A percentile compares a stretch with the other conserved stretches of the same genome.
phyloP scores from a whole-genome alignment of 2,888 invertebrate species.

The Sinodicranocentrus sp. region DNA sequence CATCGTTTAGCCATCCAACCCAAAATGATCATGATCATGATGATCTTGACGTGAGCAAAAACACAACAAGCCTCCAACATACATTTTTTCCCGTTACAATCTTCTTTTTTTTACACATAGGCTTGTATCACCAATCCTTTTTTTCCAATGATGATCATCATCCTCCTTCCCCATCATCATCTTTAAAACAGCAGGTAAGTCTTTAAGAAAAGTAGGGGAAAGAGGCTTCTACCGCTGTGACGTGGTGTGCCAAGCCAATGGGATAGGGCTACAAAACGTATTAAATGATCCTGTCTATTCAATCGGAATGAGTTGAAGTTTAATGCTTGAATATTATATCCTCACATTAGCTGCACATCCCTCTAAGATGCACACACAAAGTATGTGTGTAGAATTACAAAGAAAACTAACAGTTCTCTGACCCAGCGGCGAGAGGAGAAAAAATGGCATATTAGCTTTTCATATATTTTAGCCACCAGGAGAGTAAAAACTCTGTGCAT shows the following conservation, averaged over 20 bases:
- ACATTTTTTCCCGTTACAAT: slow-evolving; percentile 16
- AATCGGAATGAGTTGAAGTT: slow-evolving; percentile 21
- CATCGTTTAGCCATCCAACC: too few species aligned
- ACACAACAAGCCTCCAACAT: not conserved
- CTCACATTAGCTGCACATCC: not conserved
- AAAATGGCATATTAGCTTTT: not conserved
- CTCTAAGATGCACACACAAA: not conserved
- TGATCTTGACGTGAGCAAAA: not conserved
- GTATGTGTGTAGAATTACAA: not conserved
- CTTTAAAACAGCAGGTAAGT: slow-evolving; percentile 38
- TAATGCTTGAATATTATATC: not conserved
- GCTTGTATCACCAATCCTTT: slow-evolving; percentile 1
- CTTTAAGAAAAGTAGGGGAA: slow-evolving; percentile 36
- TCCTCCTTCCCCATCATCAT: slow-evolving; percentile 19
- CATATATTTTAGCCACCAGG: too few species aligned
- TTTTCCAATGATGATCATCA: slow-evolving; percentile 10
- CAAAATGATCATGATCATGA: slow-evolving; percentile 15
- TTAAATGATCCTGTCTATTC: slow-evolving; percentile 32
- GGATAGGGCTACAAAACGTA: not conserved
- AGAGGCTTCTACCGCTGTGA: not conserved
- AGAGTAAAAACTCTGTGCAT: too few species aligned
- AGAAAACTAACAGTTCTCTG: slow-evolving; percentile 33
- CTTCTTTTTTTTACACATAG: not conserved
- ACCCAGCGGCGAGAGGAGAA: slow-evolving; percentile 12
- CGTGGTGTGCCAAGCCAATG: not conserved